These are phyloP conservation scores for Arion vulgaris DNA, from an alignment of 1,140 invertebrate genomes.

Conservation along the genomic window DNA sequence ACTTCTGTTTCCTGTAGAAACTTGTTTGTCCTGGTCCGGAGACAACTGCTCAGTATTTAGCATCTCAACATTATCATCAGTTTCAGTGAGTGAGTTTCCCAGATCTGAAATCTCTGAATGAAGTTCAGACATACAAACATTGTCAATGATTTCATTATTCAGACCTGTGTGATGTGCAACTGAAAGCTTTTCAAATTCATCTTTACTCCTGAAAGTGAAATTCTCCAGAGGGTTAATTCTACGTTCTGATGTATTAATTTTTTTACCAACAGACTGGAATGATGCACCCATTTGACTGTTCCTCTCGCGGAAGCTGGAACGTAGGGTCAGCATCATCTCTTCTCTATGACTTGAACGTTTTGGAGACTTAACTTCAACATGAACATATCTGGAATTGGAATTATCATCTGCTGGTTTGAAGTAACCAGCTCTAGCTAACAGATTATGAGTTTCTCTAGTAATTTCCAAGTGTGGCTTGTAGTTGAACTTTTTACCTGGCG, in stretches of 20 bases:
- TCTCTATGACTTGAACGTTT: slow-evolving; percentile 31
- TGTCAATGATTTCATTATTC: too few species aligned
- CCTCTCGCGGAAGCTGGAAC: slow-evolving; percentile 22
- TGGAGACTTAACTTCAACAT: slow-evolving; percentile 44
- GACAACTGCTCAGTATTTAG: too few species aligned
- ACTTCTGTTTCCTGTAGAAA: too few species aligned
- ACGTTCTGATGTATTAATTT: neutral
- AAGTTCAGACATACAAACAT: too few species aligned
- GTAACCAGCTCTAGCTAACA: slow-evolving; percentile 63
- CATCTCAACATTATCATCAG: too few species aligned
- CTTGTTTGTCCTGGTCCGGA: too few species aligned
- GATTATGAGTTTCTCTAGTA: slow-evolving; percentile 61
- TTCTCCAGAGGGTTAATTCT: too few species aligned
- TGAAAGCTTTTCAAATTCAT: too few species aligned
- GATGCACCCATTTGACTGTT: neutral
- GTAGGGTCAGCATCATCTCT: slow-evolving; percentile 19
- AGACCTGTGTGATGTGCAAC: too few species aligned
- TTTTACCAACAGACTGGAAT: neutral
- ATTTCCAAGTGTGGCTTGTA: slow-evolving; percentile 65
- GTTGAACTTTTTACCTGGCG: slow-evolving; percentile 49
- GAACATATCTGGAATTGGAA: slow-evolving; percentile 33
- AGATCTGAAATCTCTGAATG: too few species aligned
- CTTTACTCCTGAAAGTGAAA: too few species aligned
- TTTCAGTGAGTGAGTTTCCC: too few species aligned
- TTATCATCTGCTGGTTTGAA: slow-evolving; percentile 32